These are phyloP conservation scores for Brenthis ino DNA, from an alignment of 2,888 invertebrate genomes.

Conservation along the genomic window DNA sequence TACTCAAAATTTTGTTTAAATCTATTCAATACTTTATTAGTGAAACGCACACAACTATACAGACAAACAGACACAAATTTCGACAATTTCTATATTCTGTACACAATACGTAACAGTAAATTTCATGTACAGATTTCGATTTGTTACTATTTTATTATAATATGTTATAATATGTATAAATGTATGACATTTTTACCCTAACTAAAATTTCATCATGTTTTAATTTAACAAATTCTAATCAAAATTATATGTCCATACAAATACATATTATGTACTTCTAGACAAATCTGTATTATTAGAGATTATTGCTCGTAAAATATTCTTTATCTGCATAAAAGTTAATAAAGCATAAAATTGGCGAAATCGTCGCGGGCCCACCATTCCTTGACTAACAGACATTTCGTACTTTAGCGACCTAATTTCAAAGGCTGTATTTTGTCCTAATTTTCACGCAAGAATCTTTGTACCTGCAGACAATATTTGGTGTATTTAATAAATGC, in stretches of 20 bases:
- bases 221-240: background rate
- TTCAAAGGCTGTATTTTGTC: constrained; percentile 69
- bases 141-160: too few relatives aligned
- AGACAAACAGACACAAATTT: too few relatives aligned
- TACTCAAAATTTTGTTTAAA: too few relatives aligned
- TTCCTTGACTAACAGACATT: constrained; percentile 49
- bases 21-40: too few relatives aligned
- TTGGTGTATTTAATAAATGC: constrained; percentile 6
- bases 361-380: constrained; percentile 36
- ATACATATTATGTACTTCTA: background rate
- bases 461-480: constrained; percentile 42
- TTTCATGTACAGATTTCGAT: too few relatives aligned
- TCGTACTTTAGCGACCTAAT: constrained; percentile 67
- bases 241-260: background rate
- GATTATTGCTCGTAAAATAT: constrained; percentile 24
- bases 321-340: constrained; percentile 29
- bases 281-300: constrained; percentile 8
- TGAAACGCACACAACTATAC: too few relatives aligned
- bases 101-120: too few relatives aligned
- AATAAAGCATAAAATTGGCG: constrained; percentile 34
- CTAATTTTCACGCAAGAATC: constrained; percentile 60
- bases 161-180: too few relatives aligned
- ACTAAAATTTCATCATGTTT: too few relatives aligned
- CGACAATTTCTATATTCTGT: too few relatives aligned
- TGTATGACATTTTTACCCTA: too few relatives aligned